These are phyloP conservation scores for Pelodiscus sinensis DNA, from an alignment of 2,113 vertebrate species.

Conservation along the genomic window DNA sequence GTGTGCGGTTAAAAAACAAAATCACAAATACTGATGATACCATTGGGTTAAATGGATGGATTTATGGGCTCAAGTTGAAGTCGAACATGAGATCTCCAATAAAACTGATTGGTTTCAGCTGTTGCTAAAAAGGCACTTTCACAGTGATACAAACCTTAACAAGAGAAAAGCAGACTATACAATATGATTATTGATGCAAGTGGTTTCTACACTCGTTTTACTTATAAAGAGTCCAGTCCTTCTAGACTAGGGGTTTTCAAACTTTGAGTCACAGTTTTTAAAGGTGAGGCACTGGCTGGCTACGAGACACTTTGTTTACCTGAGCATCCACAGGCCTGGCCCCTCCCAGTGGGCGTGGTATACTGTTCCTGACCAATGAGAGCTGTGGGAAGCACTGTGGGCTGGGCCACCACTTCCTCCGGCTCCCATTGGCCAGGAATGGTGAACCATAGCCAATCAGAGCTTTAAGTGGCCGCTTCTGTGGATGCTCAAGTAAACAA, in stretches of 20 bases:
- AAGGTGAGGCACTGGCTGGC: too few species aligned
- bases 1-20: not conserved
- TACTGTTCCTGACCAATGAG: too few species aligned
- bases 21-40: not conserved
- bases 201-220: not conserved
- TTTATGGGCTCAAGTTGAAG: not conserved
- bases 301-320: too few species aligned
- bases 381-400: too few species aligned
- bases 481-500: too few species aligned
- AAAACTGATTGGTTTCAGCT: conserved; percentile 28
- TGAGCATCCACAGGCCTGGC: too few species aligned
- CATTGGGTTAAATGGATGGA: not conserved
- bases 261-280: too few species aligned
- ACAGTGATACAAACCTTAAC: not conserved
- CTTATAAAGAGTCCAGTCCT: not conserved
- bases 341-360: too few species aligned
- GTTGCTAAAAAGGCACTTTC: not conserved
- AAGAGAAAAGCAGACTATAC: not conserved
- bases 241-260: not conserved
- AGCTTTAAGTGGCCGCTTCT: too few species aligned
- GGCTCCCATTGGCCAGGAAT: too few species aligned
- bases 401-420: too few species aligned
- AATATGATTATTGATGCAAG: not conserved
- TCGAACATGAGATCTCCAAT: not conserved
- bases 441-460: too few species aligned